A percentile compares a stretch with the other conserved stretches of the same genome.
Evolutionary conservation across 2,113 vertebrate species (phyloP).

Genomic region (Lagopus muta): DNA sequence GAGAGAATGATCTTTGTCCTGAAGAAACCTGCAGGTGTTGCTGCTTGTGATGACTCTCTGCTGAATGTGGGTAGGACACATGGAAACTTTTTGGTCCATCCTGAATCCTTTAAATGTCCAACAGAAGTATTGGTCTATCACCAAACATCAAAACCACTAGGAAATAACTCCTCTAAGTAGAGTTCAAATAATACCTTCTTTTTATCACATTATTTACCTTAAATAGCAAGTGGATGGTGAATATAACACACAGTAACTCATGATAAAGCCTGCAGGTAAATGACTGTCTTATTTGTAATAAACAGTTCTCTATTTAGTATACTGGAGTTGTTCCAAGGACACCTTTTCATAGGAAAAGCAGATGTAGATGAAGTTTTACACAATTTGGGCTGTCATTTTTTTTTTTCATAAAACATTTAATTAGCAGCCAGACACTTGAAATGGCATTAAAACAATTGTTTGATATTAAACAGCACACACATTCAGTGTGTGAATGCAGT

Average conservation of each 20-base stretch:
- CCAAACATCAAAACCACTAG: neutral
- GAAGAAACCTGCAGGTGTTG: neutral
- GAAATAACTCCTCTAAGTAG: neutral
- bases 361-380: conserved; percentile 85
- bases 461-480: conserved; percentile 78
- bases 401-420: conserved; percentile 80
- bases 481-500: conserved; percentile 76
- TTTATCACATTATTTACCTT: conserved; percentile 29
- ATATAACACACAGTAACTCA: conserved; percentile 64
- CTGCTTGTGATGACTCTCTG: neutral
- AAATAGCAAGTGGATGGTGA: conserved; percentile 58
- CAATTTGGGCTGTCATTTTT: conserved; percentile 74
- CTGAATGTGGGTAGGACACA: neutral
- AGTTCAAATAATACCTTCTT: conserved; percentile 11
- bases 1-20: neutral
- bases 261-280: conserved; percentile 79
- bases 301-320: conserved; percentile 75
- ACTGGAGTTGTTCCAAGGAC: conserved; percentile 86
- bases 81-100: neutral
- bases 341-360: conserved; percentile 81
- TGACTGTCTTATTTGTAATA: conserved; percentile 71
- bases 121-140: neutral
- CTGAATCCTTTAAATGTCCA: neutral
- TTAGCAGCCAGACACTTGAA: conserved; percentile 82
- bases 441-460: conserved; percentile 82